These are phyloP conservation scores for Cyclina sinensis DNA, from an alignment of 1,140 invertebrate species.

Conservation along the genomic window DNA sequence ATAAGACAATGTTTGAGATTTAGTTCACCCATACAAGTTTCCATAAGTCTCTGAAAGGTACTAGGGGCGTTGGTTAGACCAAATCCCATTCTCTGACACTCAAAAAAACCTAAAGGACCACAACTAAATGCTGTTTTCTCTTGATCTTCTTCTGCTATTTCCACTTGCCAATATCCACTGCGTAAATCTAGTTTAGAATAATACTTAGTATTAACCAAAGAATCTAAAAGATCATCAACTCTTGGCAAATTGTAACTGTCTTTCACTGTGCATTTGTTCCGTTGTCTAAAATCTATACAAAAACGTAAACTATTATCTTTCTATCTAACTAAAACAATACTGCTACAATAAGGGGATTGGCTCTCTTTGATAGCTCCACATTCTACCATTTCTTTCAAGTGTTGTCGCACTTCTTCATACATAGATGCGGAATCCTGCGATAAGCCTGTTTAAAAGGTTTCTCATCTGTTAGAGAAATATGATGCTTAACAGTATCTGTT, in stretches of 20 bases:
- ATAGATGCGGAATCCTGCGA: background rate
- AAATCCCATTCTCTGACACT: background rate
- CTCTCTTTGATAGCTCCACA: conserved; percentile 82
- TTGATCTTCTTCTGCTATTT: background rate
- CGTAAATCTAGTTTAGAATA: background rate
- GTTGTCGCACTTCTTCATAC: conserved; percentile 50
- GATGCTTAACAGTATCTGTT: background rate
- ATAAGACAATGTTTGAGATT: conserved; percentile 29
- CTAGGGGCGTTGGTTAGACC: background rate
- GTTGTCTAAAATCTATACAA: conserved; percentile 87
- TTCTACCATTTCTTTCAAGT: conserved; percentile 80
- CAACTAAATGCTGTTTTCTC: conserved; percentile 26
- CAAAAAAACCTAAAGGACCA: conserved; percentile 5
- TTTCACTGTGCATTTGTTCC: conserved; percentile 50
- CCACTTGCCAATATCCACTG: too few species aligned
- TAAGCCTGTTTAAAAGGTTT: background rate
- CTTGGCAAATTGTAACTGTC: background rate
- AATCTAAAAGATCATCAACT: conserved; percentile 15
- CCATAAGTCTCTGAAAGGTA: conserved; percentile 9
- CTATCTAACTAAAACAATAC: conserved; percentile 86
- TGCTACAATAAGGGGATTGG: conserved; percentile 87
- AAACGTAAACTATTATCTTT: conserved; percentile 86
- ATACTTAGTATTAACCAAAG: background rate
- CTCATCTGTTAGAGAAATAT: background rate
- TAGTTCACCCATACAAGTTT: conserved; percentile 41